phyloP scores from a whole-genome alignment of 1,140 invertebrate species.

The Trichonephila clavipes region DNA sequence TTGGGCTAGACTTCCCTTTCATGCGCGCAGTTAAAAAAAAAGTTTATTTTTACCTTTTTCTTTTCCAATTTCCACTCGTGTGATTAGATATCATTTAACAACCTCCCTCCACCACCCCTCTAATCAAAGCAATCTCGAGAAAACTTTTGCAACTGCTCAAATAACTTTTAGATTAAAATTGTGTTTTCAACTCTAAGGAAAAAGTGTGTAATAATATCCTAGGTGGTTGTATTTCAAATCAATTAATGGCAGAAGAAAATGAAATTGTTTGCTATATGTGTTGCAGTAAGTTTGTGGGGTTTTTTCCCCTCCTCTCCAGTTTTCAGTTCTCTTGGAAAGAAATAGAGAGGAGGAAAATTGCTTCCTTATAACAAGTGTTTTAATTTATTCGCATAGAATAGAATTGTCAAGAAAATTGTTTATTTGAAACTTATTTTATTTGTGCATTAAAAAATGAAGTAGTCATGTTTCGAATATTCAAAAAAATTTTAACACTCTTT shows the following conservation, averaged over 20 bases:
- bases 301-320: neutral
- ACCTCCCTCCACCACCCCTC: neutral
- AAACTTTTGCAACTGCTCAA: conserved; percentile 36
- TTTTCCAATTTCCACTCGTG: conserved; percentile 21
- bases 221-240: conserved; percentile 45
- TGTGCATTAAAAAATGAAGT: no score
- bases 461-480: no score
- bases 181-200: neutral
- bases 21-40: neutral
- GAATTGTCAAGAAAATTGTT: neutral
- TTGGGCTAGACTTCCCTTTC: neutral
- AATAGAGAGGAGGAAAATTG: neutral
- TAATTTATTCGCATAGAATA: neutral
- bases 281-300: neutral
- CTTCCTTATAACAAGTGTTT: neutral
- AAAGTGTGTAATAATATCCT: conserved; percentile 36
- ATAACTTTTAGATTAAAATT: conserved; percentile 12
- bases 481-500: no score
- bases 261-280: neutral
- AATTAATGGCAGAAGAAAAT: conserved; percentile 10
- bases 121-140: conserved; percentile 22
- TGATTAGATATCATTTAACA: conserved; percentile 8
- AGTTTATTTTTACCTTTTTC: neutral
- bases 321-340: neutral
- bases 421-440: no score